A percentile compares a stretch with the other conserved stretches of the same genome.
Evolutionary conservation across 2,888 invertebrate species (phyloP).

Genomic region (Ditylenchus weischeri): DNA sequence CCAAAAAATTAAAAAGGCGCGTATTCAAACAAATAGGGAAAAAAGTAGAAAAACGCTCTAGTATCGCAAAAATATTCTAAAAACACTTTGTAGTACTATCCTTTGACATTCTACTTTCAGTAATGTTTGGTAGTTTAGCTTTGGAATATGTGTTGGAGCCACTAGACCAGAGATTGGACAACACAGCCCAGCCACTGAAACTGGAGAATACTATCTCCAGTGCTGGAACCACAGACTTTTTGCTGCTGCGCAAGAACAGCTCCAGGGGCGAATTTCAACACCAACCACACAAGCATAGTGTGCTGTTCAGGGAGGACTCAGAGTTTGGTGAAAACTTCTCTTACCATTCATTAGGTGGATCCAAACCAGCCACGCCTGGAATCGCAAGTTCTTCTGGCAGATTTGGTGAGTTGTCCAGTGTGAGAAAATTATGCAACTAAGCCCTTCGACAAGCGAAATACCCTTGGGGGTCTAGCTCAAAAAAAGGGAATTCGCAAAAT

Average conservation of each 20-base stretch:
- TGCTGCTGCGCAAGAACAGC: constrained; percentile 27
- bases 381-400: no score
- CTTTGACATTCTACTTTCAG: no score
- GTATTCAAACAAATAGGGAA: no score
- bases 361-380: constrained; percentile 7
- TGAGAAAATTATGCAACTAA: no score
- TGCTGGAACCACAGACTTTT: constrained; percentile 28
- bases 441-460: no score
- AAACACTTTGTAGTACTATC: no score
- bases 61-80: no score
- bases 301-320: background rate
- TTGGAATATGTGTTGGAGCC: constrained; percentile 27
- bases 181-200: constrained; percentile 16
- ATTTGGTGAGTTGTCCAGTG: no score
- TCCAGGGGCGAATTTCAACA: constrained; percentile 21
- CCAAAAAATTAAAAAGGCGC: no score
- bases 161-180: constrained; percentile 11
- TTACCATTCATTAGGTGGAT: background rate
- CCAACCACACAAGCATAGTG: background rate
- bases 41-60: no score
- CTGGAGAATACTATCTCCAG: constrained; percentile 27
- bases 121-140: constrained; percentile 11
- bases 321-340: constrained; percentile 1
- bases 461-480: no score
- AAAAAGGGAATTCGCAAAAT: no score